Percentiles rank a stretch among this genome's conserved stretches.
These are phyloP conservation scores for Cheilosia variabilis DNA, from an alignment of 2,888 invertebrate species.

Conservation along the genomic window DNA sequence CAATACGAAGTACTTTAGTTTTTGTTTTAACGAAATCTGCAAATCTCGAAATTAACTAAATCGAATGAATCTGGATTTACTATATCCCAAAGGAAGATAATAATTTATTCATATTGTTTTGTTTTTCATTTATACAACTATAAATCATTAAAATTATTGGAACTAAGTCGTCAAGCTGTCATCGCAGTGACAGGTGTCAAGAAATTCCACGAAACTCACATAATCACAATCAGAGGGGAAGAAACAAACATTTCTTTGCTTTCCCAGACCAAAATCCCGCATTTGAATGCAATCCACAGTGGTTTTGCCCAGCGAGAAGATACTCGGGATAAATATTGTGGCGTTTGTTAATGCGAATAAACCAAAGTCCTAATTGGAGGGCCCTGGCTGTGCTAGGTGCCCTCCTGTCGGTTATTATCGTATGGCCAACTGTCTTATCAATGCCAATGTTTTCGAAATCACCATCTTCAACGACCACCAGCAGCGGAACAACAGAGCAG, in stretches of 20 bases:
- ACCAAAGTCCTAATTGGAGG: slow-evolving; percentile 82
- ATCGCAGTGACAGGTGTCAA: slow-evolving; percentile 40
- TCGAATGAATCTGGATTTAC: slow-evolving; percentile 49
- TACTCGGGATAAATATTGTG: slow-evolving; percentile 71
- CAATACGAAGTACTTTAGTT: slow-evolving; percentile 37
- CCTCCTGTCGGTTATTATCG: slow-evolving; percentile 83
- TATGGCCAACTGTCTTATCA: slow-evolving; percentile 82
- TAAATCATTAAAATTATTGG: background rate
- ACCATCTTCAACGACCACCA: slow-evolving; percentile 30
- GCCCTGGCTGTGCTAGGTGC: slow-evolving; percentile 84
- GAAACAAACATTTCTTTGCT: slow-evolving; percentile 30
- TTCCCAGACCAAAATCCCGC: slow-evolving; percentile 50
- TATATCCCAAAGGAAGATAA: slow-evolving; percentile 20
- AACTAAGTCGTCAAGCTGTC: slow-evolving; percentile 29
- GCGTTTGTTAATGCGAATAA: slow-evolving; percentile 82
- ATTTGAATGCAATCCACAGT: slow-evolving; percentile 72
- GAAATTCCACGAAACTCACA: background rate
- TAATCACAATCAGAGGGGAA: background rate
- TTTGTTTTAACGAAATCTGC: slow-evolving; percentile 35
- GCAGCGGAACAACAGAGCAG: background rate
- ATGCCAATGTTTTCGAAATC: slow-evolving; percentile 79
- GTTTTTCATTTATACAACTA: slow-evolving; percentile 21
- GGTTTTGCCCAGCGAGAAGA: slow-evolving; percentile 68
- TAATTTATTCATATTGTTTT: slow-evolving; percentile 37
- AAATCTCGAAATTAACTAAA: slow-evolving; percentile 65